Evolutionary conservation across 2,797 vertebrate species (phyloP).

Genomic region (Chromis chromis): DNA sequence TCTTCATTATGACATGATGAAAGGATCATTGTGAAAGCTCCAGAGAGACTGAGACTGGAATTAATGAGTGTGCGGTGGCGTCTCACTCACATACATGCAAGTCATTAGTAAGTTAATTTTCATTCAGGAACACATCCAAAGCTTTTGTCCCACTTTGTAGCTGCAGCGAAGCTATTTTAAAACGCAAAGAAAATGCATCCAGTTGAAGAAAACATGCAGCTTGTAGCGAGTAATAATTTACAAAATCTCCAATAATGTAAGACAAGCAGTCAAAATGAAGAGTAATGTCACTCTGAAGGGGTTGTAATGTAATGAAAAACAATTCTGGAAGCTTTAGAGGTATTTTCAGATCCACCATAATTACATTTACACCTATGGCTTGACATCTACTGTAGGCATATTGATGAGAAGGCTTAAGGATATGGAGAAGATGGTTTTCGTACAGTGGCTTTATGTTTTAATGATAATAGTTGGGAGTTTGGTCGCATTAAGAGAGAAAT

Average conservation of each 20-base stretch:
- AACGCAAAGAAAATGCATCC: constrained; percentile 23
- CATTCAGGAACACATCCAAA: constrained; percentile 19
- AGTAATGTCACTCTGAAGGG: not conserved
- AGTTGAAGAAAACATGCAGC: constrained; percentile 13
- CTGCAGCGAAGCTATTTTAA: constrained; percentile 26
- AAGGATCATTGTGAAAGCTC: constrained; percentile 43
- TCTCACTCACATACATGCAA: constrained; percentile 26
- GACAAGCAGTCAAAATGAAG: constrained; percentile 10
- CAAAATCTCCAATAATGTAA: not conserved
- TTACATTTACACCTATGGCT: not conserved
- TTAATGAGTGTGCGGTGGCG: constrained; percentile 37
- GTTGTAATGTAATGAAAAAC: not conserved
- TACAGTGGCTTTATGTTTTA: not conserved
- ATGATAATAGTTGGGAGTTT: not conserved
- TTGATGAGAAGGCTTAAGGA: not conserved
- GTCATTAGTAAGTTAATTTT: constrained; percentile 43
- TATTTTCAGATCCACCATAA: not conserved
- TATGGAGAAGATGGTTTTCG: not conserved
- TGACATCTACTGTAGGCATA: not conserved
- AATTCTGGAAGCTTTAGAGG: not conserved
- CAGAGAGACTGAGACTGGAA: constrained; percentile 37
- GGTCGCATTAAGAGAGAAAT: not conserved
- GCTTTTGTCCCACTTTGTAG: constrained; percentile 42
- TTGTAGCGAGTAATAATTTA: not conserved
- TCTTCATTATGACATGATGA: constrained; percentile 31